Base-by-base conservation (phyloP, 2,797 vertebrate species). In the Myotis pilosus region DNA sequence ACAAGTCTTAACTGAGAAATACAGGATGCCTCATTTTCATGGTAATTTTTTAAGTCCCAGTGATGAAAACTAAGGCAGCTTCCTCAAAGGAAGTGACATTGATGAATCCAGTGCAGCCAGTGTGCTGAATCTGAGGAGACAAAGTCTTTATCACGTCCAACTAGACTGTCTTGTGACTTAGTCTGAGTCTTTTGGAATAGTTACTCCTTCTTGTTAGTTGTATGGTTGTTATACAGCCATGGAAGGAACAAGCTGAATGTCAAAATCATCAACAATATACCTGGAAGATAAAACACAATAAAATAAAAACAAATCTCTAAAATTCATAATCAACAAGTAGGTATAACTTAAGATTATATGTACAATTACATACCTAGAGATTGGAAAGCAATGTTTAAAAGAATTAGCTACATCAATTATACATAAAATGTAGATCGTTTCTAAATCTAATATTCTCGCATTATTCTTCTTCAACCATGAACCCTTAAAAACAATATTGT, bases 181-280 rank as follows among this genome's bases (percentile, higher is more conserved):
- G 76, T 83, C 60, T 74, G 75, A 92, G 89, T 87, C 91, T 90
- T 94, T 93, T 49, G 51, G 60, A 78, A 86, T n/a, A 44, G 60
- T 95, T 92, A 97, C 0, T 96, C 96, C 64, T 93, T 95, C 84
- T 97, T 97, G 84, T 86, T 93, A 86, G 44, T 76, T 55, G 55
- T 72, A 23, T 93, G 85, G 53, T 95, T 93, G 92, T 94, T 93
- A 80, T 96, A 81, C 51, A 97, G 96, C 97, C 97, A 96, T 55
- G 97, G 97, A 74, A 97, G 96, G 88, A 97, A 97, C 85, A 96
- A 92, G 78, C 68, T 96, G 96, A 97, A 97, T 92, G 84, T 94
- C 86, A 97, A 38, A 89, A 95, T 97, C 97, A 98, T 98, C 55
- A 98, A 71, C 91, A 98, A 30, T 78, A 98, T 97, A 91, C 98